A percentile compares a stretch with the other conserved stretches of the same genome.
phyloP scores from a whole-genome alignment of 2,113 vertebrate genomes.

The Myotis davidii region DNA sequence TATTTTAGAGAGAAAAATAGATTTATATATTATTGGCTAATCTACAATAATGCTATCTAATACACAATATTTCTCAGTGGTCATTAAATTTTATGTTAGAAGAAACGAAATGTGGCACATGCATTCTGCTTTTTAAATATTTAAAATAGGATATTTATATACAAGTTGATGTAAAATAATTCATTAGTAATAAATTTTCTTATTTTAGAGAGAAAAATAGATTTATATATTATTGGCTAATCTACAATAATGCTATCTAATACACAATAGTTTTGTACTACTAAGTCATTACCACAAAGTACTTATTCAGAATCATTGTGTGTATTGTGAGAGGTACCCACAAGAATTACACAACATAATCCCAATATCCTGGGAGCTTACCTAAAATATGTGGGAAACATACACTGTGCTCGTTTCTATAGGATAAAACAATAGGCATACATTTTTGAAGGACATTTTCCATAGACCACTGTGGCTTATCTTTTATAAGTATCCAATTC shows the following conservation, averaged over 20 bases:
- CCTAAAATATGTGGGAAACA: neutral
- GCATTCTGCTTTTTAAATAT: neutral
- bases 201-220: conserved; percentile 1
- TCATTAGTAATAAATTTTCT: conserved; percentile 13
- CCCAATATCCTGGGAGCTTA: neutral
- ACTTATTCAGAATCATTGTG: conserved; percentile 23
- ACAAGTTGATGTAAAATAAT: neutral
- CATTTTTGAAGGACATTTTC: neutral
- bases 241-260: neutral
- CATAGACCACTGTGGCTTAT: neutral
- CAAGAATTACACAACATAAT: neutral
- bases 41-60: neutral
- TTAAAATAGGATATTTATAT: conserved; percentile 14
- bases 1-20: conserved; percentile 1
- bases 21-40: conserved; percentile 6
- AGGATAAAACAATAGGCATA: neutral
- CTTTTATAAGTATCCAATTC: conserved; percentile 33
- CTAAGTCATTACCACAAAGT: conserved; percentile 4
- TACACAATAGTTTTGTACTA: conserved; percentile 17
- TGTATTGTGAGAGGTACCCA: neutral
- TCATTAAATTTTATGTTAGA: conserved; percentile 5
- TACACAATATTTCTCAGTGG: neutral
- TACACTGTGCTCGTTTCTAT: neutral
- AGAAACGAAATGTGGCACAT: neutral
- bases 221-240: conserved; percentile 6